These are phyloP conservation scores for Geophilus truncorum DNA, from an alignment of 2,888 invertebrate genomes.

Conservation along the genomic window DNA sequence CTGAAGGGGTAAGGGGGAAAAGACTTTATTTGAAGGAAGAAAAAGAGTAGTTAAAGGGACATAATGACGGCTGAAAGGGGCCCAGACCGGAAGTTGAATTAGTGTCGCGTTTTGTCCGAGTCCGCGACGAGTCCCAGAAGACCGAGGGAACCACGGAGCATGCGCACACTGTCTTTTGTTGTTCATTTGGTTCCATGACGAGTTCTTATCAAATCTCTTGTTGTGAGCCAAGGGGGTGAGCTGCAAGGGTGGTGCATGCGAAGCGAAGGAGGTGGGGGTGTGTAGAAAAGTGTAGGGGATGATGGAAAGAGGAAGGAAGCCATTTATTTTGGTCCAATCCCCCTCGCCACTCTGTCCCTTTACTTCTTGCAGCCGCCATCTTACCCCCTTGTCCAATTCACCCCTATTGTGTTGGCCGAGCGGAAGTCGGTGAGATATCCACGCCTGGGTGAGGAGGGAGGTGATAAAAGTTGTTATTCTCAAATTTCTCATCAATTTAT, in stretches of 20 bases:
- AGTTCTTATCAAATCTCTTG: background rate
- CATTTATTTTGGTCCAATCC: background rate
- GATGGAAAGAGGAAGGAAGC: background rate
- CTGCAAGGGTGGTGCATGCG: background rate
- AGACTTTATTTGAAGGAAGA: too few relatives aligned
- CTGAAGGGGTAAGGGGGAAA: too few relatives aligned
- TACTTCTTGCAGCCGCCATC: background rate
- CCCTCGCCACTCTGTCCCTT: background rate
- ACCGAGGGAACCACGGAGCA: background rate
- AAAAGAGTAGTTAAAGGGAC: background rate
- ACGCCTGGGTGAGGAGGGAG: background rate
- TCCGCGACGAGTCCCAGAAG: background rate
- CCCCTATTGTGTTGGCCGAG: background rate
- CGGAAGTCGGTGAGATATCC: background rate
- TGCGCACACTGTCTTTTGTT: background rate
- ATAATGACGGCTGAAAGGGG: background rate
- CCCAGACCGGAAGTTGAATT: background rate
- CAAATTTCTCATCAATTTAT: background rate
- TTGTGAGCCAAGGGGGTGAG: background rate
- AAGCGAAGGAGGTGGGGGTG: background rate
- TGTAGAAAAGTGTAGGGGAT: background rate
- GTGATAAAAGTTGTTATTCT: background rate
- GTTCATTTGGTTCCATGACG: background rate
- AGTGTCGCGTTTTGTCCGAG: background rate
- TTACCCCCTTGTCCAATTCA: background rate